Percentiles rank a stretch among this genome's conserved stretches.
phyloP scores from a whole-genome alignment of 2,113 vertebrate species.

The Stomatorhinus ivindoensis region DNA sequence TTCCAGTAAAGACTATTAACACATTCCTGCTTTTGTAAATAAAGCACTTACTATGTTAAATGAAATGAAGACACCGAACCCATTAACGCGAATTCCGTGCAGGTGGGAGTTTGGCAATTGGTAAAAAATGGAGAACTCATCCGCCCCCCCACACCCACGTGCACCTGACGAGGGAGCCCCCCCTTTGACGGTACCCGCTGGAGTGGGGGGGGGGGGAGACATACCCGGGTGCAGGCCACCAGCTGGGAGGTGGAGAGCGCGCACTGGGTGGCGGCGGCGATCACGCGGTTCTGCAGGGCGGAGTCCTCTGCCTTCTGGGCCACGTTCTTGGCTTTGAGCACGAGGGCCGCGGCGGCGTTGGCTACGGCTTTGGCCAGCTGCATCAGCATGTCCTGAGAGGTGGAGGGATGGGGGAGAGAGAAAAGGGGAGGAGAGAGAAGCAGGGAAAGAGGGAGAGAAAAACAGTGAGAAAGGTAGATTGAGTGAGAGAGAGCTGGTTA shows the following conservation, averaged over 20 bases:
- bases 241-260: constrained; percentile 94
- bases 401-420: neutral
- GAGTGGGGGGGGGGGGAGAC: neutral
- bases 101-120: neutral
- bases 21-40: neutral
- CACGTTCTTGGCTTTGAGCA: constrained; percentile 92
- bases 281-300: constrained; percentile 81
- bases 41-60: neutral
- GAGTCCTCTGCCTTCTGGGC: constrained; percentile 87
- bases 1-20: neutral
- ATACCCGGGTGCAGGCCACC: constrained; percentile 93
- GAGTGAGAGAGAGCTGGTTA: neutral
- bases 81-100: neutral
- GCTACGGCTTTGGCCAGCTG: constrained; percentile 91
- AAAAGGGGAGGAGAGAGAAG: neutral
- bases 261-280: constrained; percentile 89
- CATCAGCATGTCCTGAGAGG: constrained; percentile 84
- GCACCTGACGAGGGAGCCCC: neutral
- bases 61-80: neutral
- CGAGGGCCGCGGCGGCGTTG: constrained; percentile 78
- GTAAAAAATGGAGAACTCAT: neutral
- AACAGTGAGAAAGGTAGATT: too few relatives aligned
- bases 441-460: neutral
- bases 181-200: neutral
- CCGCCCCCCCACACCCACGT: neutral